Evolutionary conservation across 2,797 vertebrate genomes (phyloP).

Genomic region (Perodicticus potto): DNA sequence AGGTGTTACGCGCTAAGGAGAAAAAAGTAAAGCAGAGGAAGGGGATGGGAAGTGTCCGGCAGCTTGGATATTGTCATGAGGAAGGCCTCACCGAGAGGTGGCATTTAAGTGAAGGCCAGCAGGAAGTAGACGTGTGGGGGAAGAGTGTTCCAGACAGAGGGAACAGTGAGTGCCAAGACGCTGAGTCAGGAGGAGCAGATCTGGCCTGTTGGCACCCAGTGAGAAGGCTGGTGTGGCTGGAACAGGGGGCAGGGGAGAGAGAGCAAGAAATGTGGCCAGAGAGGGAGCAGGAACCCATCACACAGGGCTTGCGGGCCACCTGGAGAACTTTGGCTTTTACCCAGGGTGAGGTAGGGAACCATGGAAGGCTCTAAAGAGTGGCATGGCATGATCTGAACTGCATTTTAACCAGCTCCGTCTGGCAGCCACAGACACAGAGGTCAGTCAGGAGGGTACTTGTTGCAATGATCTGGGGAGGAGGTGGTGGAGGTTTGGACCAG

Average conservation of each 20-base stretch:
- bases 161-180: accelerated
- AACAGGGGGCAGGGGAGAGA: not conserved
- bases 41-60: not conserved
- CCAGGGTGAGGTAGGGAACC: not conserved
- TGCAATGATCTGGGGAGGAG: not conserved
- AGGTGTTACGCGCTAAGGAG: not conserved
- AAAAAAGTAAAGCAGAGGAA: not conserved
- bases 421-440: not conserved
- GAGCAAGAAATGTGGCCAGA: too few relatives aligned
- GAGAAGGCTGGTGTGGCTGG: not conserved
- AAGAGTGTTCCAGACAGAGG: not conserved
- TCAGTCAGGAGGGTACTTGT: not conserved
- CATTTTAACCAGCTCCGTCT: not conserved
- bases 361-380: not conserved
- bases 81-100: not conserved
- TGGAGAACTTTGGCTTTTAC: not conserved
- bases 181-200: not conserved
- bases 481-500: not conserved
- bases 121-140: not conserved
- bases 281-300: not conserved
- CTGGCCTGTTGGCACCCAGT: not conserved
- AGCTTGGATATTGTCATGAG: not conserved
- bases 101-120: not conserved
- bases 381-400: not conserved
- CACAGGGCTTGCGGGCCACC: not conserved